Conservation (phyloP, 2,888 invertebrate genomes). For the Himalopsyche tibetana region DNA sequence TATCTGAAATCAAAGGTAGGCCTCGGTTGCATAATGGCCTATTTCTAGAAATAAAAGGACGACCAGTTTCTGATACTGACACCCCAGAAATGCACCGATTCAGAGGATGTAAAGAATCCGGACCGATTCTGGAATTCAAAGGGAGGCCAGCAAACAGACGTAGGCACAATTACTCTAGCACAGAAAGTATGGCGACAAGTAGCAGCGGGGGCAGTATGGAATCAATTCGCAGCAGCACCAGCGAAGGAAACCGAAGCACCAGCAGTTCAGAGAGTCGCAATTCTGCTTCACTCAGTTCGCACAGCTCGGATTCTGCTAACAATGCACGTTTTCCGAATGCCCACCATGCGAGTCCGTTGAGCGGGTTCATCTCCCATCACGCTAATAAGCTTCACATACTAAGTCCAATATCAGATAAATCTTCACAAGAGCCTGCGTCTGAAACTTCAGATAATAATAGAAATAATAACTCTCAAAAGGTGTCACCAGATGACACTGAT, state of each 20-base stretch:
- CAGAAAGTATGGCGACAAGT: slow-evolving; percentile 91
- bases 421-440: slow-evolving; percentile 90
- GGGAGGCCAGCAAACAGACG: slow-evolving; percentile 77
- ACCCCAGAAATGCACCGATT: slow-evolving; percentile 78
- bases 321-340: slow-evolving; percentile 78
- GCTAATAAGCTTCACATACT: slow-evolving; percentile 88
- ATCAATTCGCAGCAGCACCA: slow-evolving; percentile 90
- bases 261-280: slow-evolving; percentile 90
- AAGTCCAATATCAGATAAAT: slow-evolving; percentile 93
- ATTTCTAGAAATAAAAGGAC: slow-evolving; percentile 85
- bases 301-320: slow-evolving; percentile 88
- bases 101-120: slow-evolving; percentile 77
- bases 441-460: slow-evolving; percentile 89
- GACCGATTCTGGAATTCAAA: slow-evolving; percentile 80
- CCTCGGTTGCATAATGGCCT: slow-evolving; percentile 83
- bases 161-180: slow-evolving; percentile 83
- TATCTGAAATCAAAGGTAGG: slow-evolving; percentile 82
- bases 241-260: slow-evolving; percentile 90
- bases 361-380: slow-evolving; percentile 84
- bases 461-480: slow-evolving; percentile 86
- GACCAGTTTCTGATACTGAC: slow-evolving; percentile 79
- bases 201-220: slow-evolving; percentile 93
- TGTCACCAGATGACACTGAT: slow-evolving; percentile 82
- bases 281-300: slow-evolving; percentile 90
- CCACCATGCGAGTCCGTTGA: slow-evolving; percentile 79